Base-by-base conservation (phyloP, 1,140 invertebrate genomes). In the Helicoverpa armigera region DNA sequence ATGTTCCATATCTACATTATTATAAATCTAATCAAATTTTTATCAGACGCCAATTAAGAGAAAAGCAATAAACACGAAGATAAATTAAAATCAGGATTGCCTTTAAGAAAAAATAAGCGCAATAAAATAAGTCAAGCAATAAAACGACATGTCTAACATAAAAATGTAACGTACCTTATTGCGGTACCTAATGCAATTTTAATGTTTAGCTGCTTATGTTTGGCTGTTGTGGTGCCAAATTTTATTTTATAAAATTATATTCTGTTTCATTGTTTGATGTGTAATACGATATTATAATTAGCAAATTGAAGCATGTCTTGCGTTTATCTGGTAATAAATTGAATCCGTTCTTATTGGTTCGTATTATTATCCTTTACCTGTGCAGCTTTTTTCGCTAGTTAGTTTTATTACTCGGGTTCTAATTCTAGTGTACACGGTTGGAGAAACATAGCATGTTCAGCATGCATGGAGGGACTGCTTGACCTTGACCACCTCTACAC, bases 191-290 rank as follows among this genome's bases (percentile, higher is more conserved):
- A 43, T 43, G 35, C 35, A 9, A 43, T 9, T 48, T 43, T 18
- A 67, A 43, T 35, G 70, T 74, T 74, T 74, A 74, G 54, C 70
- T 74, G 51, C 70, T 74, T 74, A 43, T 67, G 12, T 67, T 67
- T 67, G 43, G 63, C 63, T 67, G 63, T 67, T 67, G 48, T 18
- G 35, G 70, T 74, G 70, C 70, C 70, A 74, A 74, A 58, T 74
- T 12, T 74, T 74, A 58, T 74, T 74, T 74, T n/a, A 58, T 54
- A 58, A 74, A 70, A 51, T 70, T 31, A 23, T 31, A 65, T 65
- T 70, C 23, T 12, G 5, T 74, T 58, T 12, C 23, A 74, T 74
- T 58, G 35, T 35, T 74, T 31, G 18, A 35, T 58, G 29, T 73
- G 51, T 73, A 58, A 75, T 50, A 43, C 35, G 53, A 54, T 9